Evolutionary conservation across 2,113 vertebrate genomes (phyloP), one percentile per base, ranked within the genome.

Genomic region (Osmerus mordax): DNA sequence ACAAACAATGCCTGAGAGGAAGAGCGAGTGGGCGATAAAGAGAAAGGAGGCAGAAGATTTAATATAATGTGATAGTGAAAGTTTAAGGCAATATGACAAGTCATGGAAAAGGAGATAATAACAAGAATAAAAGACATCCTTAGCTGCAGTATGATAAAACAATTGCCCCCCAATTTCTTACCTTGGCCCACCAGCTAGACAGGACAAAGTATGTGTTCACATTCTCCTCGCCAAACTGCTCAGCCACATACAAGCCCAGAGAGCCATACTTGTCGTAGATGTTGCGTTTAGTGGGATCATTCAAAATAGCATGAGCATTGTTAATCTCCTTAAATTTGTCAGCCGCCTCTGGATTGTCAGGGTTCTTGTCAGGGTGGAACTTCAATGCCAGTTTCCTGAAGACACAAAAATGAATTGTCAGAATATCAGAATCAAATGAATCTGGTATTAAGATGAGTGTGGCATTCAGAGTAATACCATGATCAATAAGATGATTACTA

Each of bases 321-420:
- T 99, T 99, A 76, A 99, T 99, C 92, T 99, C 97, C 89, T 99
- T 99, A 82, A 99, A 99, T 72, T 99, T 99, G 19, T 99, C 97
- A 0, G 93, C 90, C 0, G 97, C 97, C 81, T 99, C 97, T 0
- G 97, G 97, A 76, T 99, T 99, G 82, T 99, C 96, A 0, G 97
- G 97, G 84, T 99, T 99, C 93, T 99, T 99, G 90, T 99, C 97
- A 3, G 97, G 97, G 82, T 99, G 97, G 5, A 96, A 98, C 85
- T 99, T 99, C 91, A 99, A 76, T 0, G 97, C 97, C 79, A 99
- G 93, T 88, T 99, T 99, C 89, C 97, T 99, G 89, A 12, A 55
- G 51, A 52, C 41, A 52, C 16, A 67, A 21, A 61, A 9, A 52
- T 53, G 58, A 11, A 65, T 7, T 62, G 32, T 65, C n/a, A 41